These are phyloP conservation scores for Dasypolia templi DNA, from an alignment of 2,888 invertebrate genomes.

Conservation along the genomic window DNA sequence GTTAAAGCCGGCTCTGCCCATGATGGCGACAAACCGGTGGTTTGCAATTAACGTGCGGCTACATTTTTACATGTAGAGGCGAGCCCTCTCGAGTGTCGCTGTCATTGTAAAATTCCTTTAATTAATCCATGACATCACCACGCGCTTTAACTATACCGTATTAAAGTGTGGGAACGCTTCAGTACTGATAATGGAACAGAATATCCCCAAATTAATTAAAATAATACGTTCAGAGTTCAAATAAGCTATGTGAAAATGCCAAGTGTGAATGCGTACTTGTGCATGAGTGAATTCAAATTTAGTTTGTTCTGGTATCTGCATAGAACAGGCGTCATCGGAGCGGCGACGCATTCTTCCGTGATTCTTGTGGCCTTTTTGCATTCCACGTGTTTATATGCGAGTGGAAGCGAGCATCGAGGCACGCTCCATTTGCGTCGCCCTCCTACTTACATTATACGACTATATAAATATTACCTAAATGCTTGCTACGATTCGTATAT, in stretches of 20 bases:
- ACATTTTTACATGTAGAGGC: constrained; percentile 59
- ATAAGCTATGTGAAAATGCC: neutral
- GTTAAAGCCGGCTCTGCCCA: constrained; percentile 59
- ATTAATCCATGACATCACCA: constrained; percentile 77
- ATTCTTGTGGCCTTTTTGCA: constrained; percentile 83
- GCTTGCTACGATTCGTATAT: constrained; percentile 64
- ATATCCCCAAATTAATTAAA: constrained; percentile 1
- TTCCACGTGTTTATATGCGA: constrained; percentile 79
- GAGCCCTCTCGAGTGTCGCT: constrained; percentile 64
- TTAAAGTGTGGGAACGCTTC: constrained; percentile 41
- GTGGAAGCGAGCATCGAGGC: constrained; percentile 81
- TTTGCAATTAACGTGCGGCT: constrained; percentile 60
- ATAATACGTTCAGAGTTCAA: constrained; percentile 6
- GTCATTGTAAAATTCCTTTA: constrained; percentile 71
- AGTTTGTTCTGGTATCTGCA: constrained; percentile 57
- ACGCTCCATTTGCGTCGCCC: constrained; percentile 83
- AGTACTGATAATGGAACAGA: constrained; percentile 8
- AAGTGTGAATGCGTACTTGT: constrained; percentile 24
- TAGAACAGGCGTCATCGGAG: constrained; percentile 61
- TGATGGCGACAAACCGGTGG: constrained; percentile 56
- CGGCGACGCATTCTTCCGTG: constrained; percentile 79
- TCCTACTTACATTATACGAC: constrained; percentile 74
- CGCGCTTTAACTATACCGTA: constrained; percentile 42
- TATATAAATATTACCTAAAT: constrained; percentile 66
- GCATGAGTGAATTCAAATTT: constrained; percentile 41